These are phyloP conservation scores for Nebria salina DNA, from an alignment of 2,888 invertebrate genomes.

Conservation along the genomic window DNA sequence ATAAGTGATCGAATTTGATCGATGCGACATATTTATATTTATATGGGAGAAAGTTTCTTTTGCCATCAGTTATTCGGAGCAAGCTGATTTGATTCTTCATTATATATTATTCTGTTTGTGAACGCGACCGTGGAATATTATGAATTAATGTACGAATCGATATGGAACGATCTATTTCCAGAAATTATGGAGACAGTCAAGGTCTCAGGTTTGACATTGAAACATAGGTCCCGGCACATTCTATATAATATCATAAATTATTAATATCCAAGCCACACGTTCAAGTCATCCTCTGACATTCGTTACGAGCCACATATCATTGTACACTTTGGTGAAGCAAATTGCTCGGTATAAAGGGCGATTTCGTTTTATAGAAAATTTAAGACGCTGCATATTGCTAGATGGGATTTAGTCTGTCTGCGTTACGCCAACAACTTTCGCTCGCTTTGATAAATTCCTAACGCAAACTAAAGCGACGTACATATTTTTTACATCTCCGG, in stretches of 20 bases:
- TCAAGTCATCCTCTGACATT: not conserved
- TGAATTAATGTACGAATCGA: not conserved
- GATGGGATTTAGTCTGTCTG: not conserved
- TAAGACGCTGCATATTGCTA: not conserved
- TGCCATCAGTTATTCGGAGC: not conserved
- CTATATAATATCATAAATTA: not conserved
- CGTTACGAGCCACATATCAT: not conserved
- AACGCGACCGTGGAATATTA: not conserved
- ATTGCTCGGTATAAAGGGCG: not conserved
- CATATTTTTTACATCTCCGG: not conserved
- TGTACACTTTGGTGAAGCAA: not conserved
- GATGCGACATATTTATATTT: slow-evolving; percentile 31
- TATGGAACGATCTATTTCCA: not conserved
- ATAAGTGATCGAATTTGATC: slow-evolving; percentile 42
- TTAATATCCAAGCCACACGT: not conserved
- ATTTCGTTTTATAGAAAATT: not conserved
- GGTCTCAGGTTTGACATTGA: not conserved
- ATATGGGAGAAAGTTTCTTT: not conserved
- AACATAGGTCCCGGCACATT: not conserved
- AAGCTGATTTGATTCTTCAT: not conserved
- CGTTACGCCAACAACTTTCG: not conserved
- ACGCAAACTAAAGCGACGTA: not conserved
- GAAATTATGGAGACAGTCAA: not conserved
- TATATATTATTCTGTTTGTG: not conserved
- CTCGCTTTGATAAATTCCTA: not conserved